Evolutionary conservation across 2,797 vertebrate genomes (phyloP).

Genomic region (Pelochelys cantorii): DNA sequence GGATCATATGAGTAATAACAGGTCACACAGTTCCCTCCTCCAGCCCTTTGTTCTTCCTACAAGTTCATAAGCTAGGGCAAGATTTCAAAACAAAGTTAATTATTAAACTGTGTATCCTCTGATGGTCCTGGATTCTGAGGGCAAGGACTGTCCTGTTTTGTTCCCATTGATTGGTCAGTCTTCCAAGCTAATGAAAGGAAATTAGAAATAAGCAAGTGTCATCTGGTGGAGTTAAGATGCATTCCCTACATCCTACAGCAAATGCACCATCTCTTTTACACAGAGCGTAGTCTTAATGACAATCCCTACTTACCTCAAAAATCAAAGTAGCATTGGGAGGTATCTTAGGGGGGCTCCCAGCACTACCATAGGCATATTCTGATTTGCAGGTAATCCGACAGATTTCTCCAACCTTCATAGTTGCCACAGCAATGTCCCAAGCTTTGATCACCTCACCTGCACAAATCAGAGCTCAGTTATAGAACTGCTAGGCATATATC

Average conservation of each 20-base stretch:
- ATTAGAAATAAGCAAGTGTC: not conserved
- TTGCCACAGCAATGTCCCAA: conserved; percentile 95
- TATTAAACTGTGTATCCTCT: too few species aligned
- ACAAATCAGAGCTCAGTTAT: conserved; percentile 13
- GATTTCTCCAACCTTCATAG: conserved; percentile 94
- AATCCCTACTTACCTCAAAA: conserved; percentile 89
- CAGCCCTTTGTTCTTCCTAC: not conserved
- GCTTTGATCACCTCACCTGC: conserved; percentile 97
- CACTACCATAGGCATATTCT: conserved; percentile 94
- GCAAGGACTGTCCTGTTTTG: not conserved
- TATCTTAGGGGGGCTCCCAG: conserved; percentile 97
- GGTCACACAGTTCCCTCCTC: not conserved
- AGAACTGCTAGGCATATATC: not conserved
- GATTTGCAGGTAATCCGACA: conserved; percentile 93
- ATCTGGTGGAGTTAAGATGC: not conserved
- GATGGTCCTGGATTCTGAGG: not conserved
- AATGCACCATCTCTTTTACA: not conserved
- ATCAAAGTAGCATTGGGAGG: conserved; percentile 91
- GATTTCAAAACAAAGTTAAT: not conserved
- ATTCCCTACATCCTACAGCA: not conserved
- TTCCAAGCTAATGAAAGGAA: not conserved
- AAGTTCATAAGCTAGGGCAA: not conserved
- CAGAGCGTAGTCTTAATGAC: accelerated
- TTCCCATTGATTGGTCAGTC: not conserved
- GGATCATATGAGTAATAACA: not conserved